Percentiles rank a stretch among this genome's conserved stretches.
Evolutionary conservation across 2,888 invertebrate genomes (phyloP).

Genomic region (Yponomeuta malinellus): DNA sequence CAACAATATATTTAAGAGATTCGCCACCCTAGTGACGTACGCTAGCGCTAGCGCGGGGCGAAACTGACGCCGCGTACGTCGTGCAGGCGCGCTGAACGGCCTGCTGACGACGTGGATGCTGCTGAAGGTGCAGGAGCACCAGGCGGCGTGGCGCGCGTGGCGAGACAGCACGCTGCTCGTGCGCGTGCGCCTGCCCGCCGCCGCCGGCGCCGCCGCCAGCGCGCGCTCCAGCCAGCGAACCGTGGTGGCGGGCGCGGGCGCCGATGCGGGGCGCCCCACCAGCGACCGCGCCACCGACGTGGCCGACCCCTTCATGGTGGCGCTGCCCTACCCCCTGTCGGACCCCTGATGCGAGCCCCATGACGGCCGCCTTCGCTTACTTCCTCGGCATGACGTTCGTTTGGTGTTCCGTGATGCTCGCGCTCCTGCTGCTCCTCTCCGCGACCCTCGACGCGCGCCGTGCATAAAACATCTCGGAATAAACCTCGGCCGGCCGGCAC

Average conservation of each 20-base stretch:
- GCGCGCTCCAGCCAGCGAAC: conserved; percentile 28
- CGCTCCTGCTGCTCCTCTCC: conserved; percentile 17
- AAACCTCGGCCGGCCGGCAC: too few species aligned
- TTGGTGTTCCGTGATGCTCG: conserved; percentile 28
- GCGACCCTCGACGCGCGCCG: too few species aligned
- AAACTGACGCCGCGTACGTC: too few species aligned
- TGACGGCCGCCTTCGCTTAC: conserved; percentile 31
- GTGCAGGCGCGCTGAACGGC: conserved; percentile 60
- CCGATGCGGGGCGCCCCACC: conserved; percentile 32
- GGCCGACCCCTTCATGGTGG: conserved; percentile 57
- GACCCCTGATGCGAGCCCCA: conserved; percentile 29
- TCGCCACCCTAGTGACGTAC: too few species aligned
- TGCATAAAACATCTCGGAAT: too few species aligned
- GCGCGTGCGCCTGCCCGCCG: conserved; percentile 50
- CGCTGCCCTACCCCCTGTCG: conserved; percentile 32
- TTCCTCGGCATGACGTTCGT: conserved; percentile 25
- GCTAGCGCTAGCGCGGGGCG: too few species aligned
- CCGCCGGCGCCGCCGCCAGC: conserved; percentile 28
- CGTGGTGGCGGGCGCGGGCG: conserved; percentile 29
- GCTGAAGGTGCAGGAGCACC: conserved; percentile 69
- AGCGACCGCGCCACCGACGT: conserved; percentile 39
- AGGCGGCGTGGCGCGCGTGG: conserved; percentile 66
- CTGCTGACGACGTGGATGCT: conserved; percentile 69
- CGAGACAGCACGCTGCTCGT: conserved; percentile 65
- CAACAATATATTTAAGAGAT: too few species aligned